Conservation (phyloP, 2,113 vertebrate genomes). For the Oryzias woworae region DNA sequence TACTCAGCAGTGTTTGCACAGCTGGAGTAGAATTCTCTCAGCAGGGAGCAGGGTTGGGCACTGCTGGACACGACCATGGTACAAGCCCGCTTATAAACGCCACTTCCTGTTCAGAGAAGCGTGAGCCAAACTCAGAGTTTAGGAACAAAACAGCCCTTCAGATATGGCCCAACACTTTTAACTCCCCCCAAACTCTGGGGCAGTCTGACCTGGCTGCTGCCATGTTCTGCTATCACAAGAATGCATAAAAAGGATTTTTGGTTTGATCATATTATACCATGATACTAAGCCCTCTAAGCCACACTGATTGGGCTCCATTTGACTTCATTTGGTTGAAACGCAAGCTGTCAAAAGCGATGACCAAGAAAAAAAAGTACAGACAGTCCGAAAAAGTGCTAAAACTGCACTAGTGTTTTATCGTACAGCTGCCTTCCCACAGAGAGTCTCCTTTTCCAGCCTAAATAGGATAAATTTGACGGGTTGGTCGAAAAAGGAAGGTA, state of each 20-base stretch:
- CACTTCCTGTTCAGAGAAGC: conserved; percentile 28
- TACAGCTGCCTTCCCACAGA: conserved; percentile 19
- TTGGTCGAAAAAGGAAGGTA: conserved; percentile 17
- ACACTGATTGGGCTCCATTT: conserved; percentile 7
- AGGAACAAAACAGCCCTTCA: conserved; percentile 18
- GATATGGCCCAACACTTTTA: conserved; percentile 19
- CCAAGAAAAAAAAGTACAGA: background rate
- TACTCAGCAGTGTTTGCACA: conserved; percentile 72
- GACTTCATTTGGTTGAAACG: conserved; percentile 3
- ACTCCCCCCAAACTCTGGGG: conserved; percentile 4
- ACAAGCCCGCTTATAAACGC: conserved; percentile 24
- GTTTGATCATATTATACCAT: background rate
- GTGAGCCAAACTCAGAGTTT: conserved; percentile 3
- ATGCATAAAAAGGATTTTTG: background rate
- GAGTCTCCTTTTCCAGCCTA: conserved; percentile 24
- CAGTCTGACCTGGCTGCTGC: conserved; percentile 17
- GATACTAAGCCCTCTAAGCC: background rate
- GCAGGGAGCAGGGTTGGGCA: conserved; percentile 67
- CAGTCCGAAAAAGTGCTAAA: conserved; percentile 15
- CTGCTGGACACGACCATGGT: conserved; percentile 46
- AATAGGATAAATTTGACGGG: conserved; percentile 37
- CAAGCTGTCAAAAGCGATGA: background rate
- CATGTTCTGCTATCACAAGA: background rate
- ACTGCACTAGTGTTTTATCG: conserved; percentile 7
- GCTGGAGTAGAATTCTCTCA: conserved; percentile 69